phyloP scores from a whole-genome alignment of 2,797 vertebrate genomes.

The Eidolon dupreanum region DNA sequence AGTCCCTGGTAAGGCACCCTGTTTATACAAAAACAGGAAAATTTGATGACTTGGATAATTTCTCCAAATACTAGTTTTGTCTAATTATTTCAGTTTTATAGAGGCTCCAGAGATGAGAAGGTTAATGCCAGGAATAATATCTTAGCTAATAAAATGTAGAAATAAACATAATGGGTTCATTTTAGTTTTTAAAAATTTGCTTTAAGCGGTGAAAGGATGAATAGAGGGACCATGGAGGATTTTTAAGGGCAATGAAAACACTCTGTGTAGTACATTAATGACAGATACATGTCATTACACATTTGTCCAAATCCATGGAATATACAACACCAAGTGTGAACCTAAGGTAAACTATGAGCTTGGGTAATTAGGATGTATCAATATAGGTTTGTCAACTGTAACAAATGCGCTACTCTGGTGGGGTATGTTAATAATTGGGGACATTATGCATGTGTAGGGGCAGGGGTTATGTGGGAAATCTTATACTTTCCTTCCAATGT shows the following conservation, averaged over 20 bases:
- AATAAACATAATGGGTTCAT: neutral
- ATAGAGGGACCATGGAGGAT: neutral
- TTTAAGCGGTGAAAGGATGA: neutral
- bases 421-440: neutral
- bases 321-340: neutral
- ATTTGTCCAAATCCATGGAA: neutral
- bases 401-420: neutral
- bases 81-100: neutral
- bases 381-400: neutral
- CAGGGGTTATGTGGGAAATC: neutral
- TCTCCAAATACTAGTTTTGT: neutral
- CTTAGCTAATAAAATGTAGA: slow-evolving; percentile 17
- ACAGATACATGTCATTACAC: neutral
- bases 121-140: neutral
- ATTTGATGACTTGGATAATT: neutral
- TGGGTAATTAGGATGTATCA: neutral
- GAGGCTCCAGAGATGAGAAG: neutral
- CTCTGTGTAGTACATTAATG: neutral
- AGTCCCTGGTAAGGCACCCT: neutral
- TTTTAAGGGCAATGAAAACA: neutral
- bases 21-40: neutral
- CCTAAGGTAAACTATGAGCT: neutral
- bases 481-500: neutral
- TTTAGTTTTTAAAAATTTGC: neutral
- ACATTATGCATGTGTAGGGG: neutral